Conservation (phyloP, 2,888 invertebrate genomes). For the Scaptomyza cyrtandrae region DNA sequence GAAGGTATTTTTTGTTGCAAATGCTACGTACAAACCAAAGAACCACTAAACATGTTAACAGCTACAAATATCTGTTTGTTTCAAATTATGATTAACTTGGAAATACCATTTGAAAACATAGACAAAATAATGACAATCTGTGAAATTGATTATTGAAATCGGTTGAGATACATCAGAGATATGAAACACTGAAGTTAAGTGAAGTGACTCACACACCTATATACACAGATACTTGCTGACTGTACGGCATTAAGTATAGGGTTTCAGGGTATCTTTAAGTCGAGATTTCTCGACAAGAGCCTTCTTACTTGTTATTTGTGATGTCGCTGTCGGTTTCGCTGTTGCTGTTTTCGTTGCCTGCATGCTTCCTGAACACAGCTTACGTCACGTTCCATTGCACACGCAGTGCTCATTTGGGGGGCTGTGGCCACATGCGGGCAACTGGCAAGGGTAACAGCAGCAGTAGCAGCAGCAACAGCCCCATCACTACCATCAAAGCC, state of each 20-base stretch:
- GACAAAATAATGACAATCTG: no score
- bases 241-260: no score
- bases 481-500: neutral
- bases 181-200: no score
- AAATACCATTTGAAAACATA: no score
- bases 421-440: slow-evolving; percentile 54
- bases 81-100: no score
- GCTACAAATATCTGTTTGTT: neutral
- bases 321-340: neutral
- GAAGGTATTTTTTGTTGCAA: no score
- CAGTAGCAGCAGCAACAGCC: neutral
- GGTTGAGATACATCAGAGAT: no score
- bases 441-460: slow-evolving; percentile 1
- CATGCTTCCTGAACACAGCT: slow-evolving; percentile 26
- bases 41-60: no score
- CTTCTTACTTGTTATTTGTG: neutral
- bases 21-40: no score
- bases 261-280: neutral
- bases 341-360: slow-evolving; percentile 2
- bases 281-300: neutral
- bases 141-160: no score
- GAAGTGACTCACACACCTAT: no score
- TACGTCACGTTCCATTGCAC: slow-evolving; percentile 50
- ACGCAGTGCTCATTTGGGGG: slow-evolving; percentile 49
- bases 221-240: no score